These are phyloP conservation scores for Athrips mouffetella DNA, from an alignment of 2,888 invertebrate species.

Conservation along the genomic window DNA sequence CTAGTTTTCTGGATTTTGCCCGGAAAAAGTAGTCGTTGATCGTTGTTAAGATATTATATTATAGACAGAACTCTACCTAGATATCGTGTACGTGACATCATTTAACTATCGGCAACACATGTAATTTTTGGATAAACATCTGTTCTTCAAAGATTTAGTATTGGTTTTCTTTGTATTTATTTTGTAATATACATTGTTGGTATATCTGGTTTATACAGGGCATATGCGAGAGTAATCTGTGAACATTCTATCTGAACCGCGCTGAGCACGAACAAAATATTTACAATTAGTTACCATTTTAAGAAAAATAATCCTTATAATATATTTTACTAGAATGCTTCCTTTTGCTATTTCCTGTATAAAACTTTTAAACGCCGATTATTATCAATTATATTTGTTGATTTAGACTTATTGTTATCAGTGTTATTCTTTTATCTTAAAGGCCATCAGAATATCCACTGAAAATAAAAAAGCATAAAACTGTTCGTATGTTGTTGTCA, in stretches of 20 bases:
- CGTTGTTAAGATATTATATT: slow-evolving; percentile 14
- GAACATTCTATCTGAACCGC: too few species aligned
- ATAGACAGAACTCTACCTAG: not conserved
- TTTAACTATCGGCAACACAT: not conserved
- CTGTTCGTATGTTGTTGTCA: not conserved
- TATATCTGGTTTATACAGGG: slow-evolving; percentile 1
- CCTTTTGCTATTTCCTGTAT: not conserved
- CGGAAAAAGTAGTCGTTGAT: slow-evolving; percentile 23
- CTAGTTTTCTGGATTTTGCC: slow-evolving; percentile 36
- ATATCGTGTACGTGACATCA: not conserved
- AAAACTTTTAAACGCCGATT: not conserved
- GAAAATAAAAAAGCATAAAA: slow-evolving; percentile 13
- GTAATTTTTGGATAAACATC: slow-evolving; percentile 1
- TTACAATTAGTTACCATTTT: too few species aligned
- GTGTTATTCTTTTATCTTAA: slow-evolving; percentile 8
- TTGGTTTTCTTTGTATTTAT: slow-evolving; percentile 14
- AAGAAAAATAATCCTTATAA: too few species aligned
- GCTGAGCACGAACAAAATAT: not conserved
- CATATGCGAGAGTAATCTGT: not conserved
- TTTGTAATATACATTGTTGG: slow-evolving; percentile 10
- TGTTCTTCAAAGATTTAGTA: slow-evolving; percentile 10
- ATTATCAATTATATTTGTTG: slow-evolving; percentile 8
- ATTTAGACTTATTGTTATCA: slow-evolving; percentile 17
- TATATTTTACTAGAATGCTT: too few species aligned
- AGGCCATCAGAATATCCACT: slow-evolving; percentile 3